Conservation (phyloP, 2,888 invertebrate species). For the Hydroisotoma schaefferi region DNA sequence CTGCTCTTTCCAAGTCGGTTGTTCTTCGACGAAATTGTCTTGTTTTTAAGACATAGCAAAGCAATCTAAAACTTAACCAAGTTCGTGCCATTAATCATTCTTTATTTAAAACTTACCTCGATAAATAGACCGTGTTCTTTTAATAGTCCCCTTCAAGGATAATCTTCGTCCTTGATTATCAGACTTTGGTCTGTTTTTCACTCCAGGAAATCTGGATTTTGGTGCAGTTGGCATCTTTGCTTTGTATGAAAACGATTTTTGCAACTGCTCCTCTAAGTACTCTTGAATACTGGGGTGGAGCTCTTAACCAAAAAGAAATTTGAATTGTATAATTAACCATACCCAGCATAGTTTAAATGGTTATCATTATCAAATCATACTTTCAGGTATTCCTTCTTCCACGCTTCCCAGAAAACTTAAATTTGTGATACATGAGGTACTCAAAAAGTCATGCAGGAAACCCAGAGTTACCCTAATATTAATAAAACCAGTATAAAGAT, state of each 20-base stretch:
- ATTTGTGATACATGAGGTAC: slow-evolving; percentile 96
- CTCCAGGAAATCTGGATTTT: slow-evolving; percentile 25
- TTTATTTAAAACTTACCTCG: slow-evolving; percentile 28
- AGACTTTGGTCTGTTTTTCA: slow-evolving; percentile 25
- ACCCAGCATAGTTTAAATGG: slow-evolving; percentile 50
- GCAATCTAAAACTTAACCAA: background rate
- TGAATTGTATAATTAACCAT: background rate
- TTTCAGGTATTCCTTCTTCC: slow-evolving; percentile 81
- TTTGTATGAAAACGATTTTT: slow-evolving; percentile 74
- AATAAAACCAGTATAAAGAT: slow-evolving; percentile 1
- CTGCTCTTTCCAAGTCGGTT: slow-evolving; percentile 35
- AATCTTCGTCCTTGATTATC: slow-evolving; percentile 56
- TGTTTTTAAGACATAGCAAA: background rate
- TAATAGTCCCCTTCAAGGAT: slow-evolving; percentile 89
- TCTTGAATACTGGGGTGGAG: slow-evolving; percentile 77
- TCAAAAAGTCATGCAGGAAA: slow-evolving; percentile 89
- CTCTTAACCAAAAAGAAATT: slow-evolving; percentile 51
- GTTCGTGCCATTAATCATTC: background rate
- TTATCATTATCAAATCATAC: slow-evolving; percentile 54
- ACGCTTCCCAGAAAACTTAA: slow-evolving; percentile 91
- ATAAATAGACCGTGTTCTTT: slow-evolving; percentile 81
- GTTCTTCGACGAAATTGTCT: slow-evolving; percentile 31
- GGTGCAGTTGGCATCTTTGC: slow-evolving; percentile 51
- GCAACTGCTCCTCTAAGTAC: slow-evolving; percentile 79
- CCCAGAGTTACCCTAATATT: slow-evolving; percentile 80